Conservation (phyloP, 2,888 invertebrate genomes). For the Urechis unicinctus region DNA sequence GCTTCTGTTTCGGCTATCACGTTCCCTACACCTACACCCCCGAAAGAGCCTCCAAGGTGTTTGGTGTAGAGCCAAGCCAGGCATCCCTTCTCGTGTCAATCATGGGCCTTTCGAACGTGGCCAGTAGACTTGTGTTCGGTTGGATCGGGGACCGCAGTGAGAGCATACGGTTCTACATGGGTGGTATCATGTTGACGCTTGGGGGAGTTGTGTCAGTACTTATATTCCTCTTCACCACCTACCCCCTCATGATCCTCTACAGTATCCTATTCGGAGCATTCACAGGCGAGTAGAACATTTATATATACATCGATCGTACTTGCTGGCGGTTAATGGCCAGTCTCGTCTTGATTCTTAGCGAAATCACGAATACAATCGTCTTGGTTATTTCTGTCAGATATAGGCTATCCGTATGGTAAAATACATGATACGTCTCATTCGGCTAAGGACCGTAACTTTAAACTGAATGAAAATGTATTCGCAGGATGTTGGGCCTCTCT, state of each 20-base stretch:
- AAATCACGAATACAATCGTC: no score
- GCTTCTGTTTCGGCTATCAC: slow-evolving; percentile 19
- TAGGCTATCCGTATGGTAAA: no score
- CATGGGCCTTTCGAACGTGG: slow-evolving; percentile 17
- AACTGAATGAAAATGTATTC: no score
- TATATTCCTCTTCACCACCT: slow-evolving; percentile 11
- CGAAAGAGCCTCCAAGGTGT: slow-evolving; percentile 9
- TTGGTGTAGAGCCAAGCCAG: slow-evolving; percentile 5
- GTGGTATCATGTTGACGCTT: slow-evolving; percentile 6
- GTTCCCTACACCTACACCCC: slow-evolving; percentile 19
- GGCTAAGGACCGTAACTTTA: no score
- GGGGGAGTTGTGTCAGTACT: slow-evolving; percentile 11
- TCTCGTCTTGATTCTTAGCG: no score
- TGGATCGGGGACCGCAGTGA: slow-evolving; percentile 4
- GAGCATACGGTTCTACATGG: not conserved
- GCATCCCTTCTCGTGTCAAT: slow-evolving; percentile 13
- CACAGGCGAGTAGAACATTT: slow-evolving; percentile 9
- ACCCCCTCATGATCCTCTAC: slow-evolving; percentile 13
- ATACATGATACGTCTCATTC: no score
- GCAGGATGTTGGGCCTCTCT: slow-evolving; percentile 17
- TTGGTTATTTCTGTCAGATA: no score
- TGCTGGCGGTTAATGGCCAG: no score
- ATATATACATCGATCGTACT: no score
- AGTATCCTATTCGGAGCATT: slow-evolving; percentile 16
- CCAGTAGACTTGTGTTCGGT: slow-evolving; percentile 3